Evolutionary conservation across 2,888 invertebrate species (phyloP).

Genomic region (Tipula confusa): DNA sequence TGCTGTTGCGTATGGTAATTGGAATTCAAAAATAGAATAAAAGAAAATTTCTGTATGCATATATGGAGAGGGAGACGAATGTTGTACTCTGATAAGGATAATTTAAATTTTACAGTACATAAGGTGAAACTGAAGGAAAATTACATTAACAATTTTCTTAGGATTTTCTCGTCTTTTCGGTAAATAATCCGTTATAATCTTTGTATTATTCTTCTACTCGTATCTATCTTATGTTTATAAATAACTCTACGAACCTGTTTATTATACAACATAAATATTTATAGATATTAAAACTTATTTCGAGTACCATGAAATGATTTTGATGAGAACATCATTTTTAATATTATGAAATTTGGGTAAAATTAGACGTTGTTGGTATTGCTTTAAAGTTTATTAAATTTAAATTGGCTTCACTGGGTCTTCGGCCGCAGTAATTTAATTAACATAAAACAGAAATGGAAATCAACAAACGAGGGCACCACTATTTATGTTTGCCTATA

Average conservation of each 20-base stretch:
- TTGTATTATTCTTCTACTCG: slow-evolving; percentile 4
- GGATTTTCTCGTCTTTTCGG: slow-evolving; percentile 8
- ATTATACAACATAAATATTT: not conserved
- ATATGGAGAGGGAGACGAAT: not conserved
- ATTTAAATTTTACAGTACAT: not conserved
- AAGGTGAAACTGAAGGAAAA: not conserved
- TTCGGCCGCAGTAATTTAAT: no score
- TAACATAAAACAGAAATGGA: no score
- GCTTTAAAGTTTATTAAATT: no score
- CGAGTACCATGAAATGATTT: not conserved
- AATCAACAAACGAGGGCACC: no score
- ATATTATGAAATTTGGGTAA: not conserved
- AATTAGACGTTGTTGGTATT: no score
- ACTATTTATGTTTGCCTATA: no score
- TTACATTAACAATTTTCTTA: not conserved
- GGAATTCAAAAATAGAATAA: not conserved
- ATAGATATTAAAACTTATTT: not conserved
- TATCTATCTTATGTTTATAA: not conserved
- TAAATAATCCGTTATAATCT: not conserved
- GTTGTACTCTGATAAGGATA: not conserved
- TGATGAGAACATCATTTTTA: not conserved
- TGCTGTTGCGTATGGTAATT: not conserved
- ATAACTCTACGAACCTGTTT: not conserved
- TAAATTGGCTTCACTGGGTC: no score
- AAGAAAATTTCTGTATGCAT: not conserved